Base-by-base conservation (phyloP, 1,140 invertebrate species). In the Cyphomyrmex costatus region DNA sequence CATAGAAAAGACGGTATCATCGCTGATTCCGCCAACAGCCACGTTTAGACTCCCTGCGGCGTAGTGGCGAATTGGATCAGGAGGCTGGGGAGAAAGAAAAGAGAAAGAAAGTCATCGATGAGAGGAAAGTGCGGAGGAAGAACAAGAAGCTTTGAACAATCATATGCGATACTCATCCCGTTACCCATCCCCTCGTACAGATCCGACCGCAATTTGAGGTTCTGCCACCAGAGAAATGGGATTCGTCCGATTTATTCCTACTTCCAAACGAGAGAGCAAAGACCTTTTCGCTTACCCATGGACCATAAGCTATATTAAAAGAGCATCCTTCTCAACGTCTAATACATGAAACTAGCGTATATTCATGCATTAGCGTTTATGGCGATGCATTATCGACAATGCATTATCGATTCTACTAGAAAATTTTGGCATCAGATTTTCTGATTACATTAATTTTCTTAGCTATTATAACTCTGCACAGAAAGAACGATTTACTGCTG, bases 141-240 rank as follows among this genome's bases (percentile, higher is more conserved):
- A 4, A n/a, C 3, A 66, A 36, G 65, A 71, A 82, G 89, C 91
- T 92, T 92, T 92, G 91, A 92, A 91, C 91, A 92, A 92, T 92
- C 91, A 91, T 92, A 92, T 85, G 88, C 90, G 89, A 89, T 70
- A 78, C 85, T 66, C 84, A 76, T 89, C 76, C 70, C 79, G 84
- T 68, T 60, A 66, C 42, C 58, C 71, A 36, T 85, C 30, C 73
- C 66, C 66, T 51, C 42, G n/a, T n/a, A 24, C 58, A 46, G 73
- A 66, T 88, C 84, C 76, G 58, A 86, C 74, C 58, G 89, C 85
- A 91, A 91, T 90, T 91, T 86, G 61, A 86, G 74, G 33, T 58
- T 30, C 30, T 56, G 68, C 74, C 73, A 71, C 56, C 19, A 76
- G 79, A 65, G 80, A 88, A 88, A 84, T 86, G 30, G 80, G 78